Evolutionary conservation across 2,888 invertebrate species (phyloP), one percentile per base, ranked within the genome.

Genomic region (Brachypterus glaber): DNA sequence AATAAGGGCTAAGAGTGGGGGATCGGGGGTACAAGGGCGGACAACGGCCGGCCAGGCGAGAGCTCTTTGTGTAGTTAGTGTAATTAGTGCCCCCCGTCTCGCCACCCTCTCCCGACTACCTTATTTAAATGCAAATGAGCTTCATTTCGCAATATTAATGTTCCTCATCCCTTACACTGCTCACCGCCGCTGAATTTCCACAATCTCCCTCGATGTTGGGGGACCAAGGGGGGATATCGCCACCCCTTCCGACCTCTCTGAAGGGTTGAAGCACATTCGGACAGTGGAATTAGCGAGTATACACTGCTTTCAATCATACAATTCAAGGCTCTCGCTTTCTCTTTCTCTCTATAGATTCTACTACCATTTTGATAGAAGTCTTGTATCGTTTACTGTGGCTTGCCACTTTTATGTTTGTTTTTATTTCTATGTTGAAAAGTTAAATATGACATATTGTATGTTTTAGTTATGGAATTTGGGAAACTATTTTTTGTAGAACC

Each of bases 101-200:
- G 51, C 52, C 50, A 51, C 50, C 54, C 52, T 46, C 52, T 44
- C 49, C 50, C 55, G 60, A 64, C 62, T 64, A 66, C 80, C 82
- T 82, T 82, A 82, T 82, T 82, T 82, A 82, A 82, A 82, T 82
- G 82, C 78, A 82, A 82, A 83, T 83, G 82, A 83, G 82, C 80
- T 82, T 82, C 82, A 82, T 82, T 82, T 81, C 80, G 77, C 79
- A 77, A 82, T 82, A 82, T 82, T 82, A 82, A 82, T 82, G 82
- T 79, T 78, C 73, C 71, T 71, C 74, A 74, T 71, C 62, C 67
- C 60, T 58, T 51, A 53, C 51, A 54, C 49, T 51, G 52, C 40
- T 47, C 47, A 47, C 54, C 43, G 43, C 39, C 50, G 21, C 49
- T 43, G 45, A 40, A 47, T 43, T 37, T 50, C 51, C 51, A 21